phyloP scores from a whole-genome alignment of 1,140 invertebrate genomes.

The Drosophila fuyamai region DNA sequence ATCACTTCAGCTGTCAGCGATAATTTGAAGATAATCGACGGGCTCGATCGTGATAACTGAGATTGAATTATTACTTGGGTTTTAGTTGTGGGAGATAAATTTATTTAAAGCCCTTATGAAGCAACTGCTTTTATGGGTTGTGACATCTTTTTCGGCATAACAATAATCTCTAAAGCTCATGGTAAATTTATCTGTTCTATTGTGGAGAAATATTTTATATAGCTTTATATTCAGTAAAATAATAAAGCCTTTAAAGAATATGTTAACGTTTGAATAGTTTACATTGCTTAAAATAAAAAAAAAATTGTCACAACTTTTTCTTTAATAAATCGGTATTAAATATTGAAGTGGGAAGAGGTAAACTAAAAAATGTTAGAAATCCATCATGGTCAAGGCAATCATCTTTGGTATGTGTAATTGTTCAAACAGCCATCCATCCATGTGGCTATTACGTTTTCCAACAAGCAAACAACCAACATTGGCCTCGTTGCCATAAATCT shows the following conservation, averaged over 20 bases:
- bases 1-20: constrained; percentile 24
- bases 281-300: no score
- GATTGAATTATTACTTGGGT: constrained; percentile 19
- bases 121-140: not conserved
- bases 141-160: not conserved
- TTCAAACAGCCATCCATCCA: constrained; percentile 32
- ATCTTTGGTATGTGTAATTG: constrained; percentile 12
- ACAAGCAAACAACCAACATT: constrained; percentile 37
- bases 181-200: no score
- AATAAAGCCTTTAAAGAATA: not conserved
- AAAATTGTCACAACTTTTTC: no score
- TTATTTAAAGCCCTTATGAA: no score
- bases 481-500: constrained; percentile 50
- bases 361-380: not conserved
- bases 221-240: not conserved
- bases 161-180: no score
- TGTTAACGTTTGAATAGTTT: no score
- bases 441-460: constrained; percentile 20
- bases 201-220: not conserved
- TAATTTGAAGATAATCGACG: constrained; percentile 45
- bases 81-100: not conserved
- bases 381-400: constrained; percentile 18
- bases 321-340: no score
- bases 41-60: constrained; percentile 12
- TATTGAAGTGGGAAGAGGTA: not conserved